Percentiles rank a stretch among this genome's conserved stretches.
Conservation (phyloP, 1,140 invertebrate species). For the Drosophila oshimai region DNA sequence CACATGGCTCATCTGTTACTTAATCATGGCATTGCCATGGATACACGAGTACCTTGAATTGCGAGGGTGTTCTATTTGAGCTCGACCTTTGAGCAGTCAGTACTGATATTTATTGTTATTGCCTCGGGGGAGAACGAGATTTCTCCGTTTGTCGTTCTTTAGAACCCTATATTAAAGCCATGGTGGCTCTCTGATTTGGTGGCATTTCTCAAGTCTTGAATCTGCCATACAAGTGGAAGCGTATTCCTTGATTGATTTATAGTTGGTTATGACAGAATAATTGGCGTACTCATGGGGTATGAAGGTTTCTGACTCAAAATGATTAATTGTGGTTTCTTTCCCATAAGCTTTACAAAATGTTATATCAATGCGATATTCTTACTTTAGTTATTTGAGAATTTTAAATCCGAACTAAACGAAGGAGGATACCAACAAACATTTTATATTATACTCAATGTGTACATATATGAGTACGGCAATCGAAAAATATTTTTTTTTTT, state of each 20-base stretch:
- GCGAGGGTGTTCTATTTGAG: constrained; percentile 29
- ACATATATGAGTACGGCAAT: too few relatives aligned
- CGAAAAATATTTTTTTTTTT: too few relatives aligned
- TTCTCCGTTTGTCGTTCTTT: background rate
- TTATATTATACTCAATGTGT: too few relatives aligned
- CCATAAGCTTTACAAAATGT: background rate
- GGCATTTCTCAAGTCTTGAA: constrained; percentile 21
- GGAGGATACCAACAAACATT: too few relatives aligned
- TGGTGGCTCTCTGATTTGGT: constrained; percentile 8
- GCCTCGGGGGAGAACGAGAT: constrained; percentile 1
- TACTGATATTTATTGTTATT: constrained; percentile 49
- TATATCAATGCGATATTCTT: background rate
- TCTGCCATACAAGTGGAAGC: constrained; percentile 12
- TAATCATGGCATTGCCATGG: constrained; percentile 80
- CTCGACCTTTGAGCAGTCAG: constrained; percentile 27
- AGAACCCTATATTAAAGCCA: constrained; percentile 7
- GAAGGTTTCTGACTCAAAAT: background rate
- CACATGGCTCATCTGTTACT: constrained; percentile 74
- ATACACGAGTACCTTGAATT: constrained; percentile 50
- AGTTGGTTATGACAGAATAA: constrained; percentile 18
- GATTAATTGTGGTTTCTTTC: constrained; percentile 2
- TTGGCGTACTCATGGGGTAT: background rate
- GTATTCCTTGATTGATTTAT: constrained; percentile 25
- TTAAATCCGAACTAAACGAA: too few relatives aligned
- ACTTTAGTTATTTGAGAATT: background rate